Evolutionary conservation across 2,797 vertebrate species (phyloP).

Genomic region (Podarcis lilfordi): DNA sequence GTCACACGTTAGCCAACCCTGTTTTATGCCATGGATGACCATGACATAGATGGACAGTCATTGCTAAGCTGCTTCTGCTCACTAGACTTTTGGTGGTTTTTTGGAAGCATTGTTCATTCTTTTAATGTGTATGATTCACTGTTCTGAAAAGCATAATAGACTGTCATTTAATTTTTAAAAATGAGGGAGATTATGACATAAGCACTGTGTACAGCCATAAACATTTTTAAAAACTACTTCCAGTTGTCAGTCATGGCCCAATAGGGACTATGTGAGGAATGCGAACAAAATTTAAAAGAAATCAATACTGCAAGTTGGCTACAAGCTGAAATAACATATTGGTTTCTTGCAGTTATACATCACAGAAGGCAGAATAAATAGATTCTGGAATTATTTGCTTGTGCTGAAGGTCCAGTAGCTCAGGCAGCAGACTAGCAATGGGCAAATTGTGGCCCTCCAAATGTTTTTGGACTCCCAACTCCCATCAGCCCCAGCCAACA

Average conservation of each 20-base stretch:
- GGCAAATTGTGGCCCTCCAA: too few species aligned
- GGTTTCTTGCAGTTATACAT: not conserved
- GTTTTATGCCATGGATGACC: too few species aligned
- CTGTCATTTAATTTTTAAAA: not conserved
- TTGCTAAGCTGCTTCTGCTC: not conserved
- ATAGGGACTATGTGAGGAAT: not conserved
- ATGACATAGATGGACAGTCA: not conserved
- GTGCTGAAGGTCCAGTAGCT: not conserved
- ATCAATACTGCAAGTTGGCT: not conserved
- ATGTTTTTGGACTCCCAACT: too few species aligned
- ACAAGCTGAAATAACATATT: not conserved
- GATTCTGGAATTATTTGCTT: not conserved
- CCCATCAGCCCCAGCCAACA: too few species aligned
- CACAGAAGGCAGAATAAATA: not conserved
- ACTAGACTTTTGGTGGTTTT: constrained; percentile 24
- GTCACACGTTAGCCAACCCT: too few species aligned
- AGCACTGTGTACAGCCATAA: not conserved
- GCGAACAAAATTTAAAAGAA: not conserved
- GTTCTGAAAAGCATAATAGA: not conserved
- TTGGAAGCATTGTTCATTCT: constrained; percentile 19
- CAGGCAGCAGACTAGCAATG: not conserved
- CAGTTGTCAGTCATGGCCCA: not conserved
- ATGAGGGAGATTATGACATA: not conserved
- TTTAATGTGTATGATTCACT: constrained; percentile 42
- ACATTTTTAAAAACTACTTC: constrained; percentile 5